Base-by-base conservation (phyloP, 2,888 invertebrate genomes). In the Drosophila sordidula region DNA sequence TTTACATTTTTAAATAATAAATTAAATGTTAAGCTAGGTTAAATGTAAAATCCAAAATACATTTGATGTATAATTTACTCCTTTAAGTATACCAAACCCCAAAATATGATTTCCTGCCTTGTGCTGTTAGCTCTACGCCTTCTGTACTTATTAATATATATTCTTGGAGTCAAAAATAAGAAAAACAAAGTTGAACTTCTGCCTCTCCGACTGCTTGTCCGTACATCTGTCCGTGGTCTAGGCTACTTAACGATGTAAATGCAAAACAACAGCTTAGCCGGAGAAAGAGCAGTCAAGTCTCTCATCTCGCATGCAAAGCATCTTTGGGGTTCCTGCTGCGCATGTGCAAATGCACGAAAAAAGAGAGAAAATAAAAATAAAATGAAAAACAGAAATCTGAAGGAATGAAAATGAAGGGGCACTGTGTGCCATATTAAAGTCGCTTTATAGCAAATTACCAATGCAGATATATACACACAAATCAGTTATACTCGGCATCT, bases 381-480 rank as follows among this genome's bases (percentile, higher is more conserved):
- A 57, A 29, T 14, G 39, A 51, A 41, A 42, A 25, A 25, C 32
- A 25, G 11, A 32, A 32, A 32, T 39, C 4, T 16, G 8, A 50
- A 18, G 38, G 49, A 50, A 41, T 9, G 49, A 38, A 57, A 62
- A 52, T 36, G 39, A 41, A 44, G 29, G 44, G 54, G 32, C 45
- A 50, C 70, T 81, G 85, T 70, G 80, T 78, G 78, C 82, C 71
- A 79, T 84, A 81, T 81, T 84, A 87, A 81, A 75, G 74, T 76
- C 69, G 71, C 66, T 70, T 69, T 70, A 72, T 73, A 84, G 69
- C 70, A 84, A 82, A 87, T 87, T 87, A 86, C 84, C 88, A 87
- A 86, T 87, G 82, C 86, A 87, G 87, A 87, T 88, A 74, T 67
- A 72, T 63, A 67, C 76, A 80, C 78, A 86, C 83, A 83, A 86